phyloP scores from a whole-genome alignment of 2,113 vertebrate species.

The Cacatua alba region DNA sequence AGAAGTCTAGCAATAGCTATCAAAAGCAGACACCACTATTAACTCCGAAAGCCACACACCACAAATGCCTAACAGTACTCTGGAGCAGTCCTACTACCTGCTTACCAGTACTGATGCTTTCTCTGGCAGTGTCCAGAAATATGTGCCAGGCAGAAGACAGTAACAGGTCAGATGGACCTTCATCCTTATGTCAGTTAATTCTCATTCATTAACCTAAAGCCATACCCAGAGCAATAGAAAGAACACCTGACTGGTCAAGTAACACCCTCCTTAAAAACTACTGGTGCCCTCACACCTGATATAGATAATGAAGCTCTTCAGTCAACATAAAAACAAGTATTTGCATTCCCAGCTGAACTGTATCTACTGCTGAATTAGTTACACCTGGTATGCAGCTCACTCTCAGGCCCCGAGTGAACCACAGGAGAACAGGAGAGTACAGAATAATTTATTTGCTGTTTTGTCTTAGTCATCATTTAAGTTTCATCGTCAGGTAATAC shows the following conservation, averaged over 20 bases:
- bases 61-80: background rate
- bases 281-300: background rate
- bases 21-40: background rate
- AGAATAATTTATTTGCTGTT: background rate
- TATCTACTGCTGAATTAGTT: background rate
- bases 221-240: background rate
- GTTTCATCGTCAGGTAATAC: background rate
- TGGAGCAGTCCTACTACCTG: background rate
- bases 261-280: background rate
- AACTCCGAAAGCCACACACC: background rate
- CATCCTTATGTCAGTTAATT: background rate
- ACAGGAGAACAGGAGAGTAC: background rate
- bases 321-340: background rate
- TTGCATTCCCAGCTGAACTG: background rate
- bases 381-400: background rate
- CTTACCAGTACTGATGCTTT: background rate
- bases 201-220: background rate
- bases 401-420: background rate
- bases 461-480: background rate
- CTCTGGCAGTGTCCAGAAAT: fast-evolving
- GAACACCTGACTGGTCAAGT: background rate
- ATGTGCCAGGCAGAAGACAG: fast-evolving
- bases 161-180: fast-evolving
- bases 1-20: background rate
- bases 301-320: background rate